Percentiles rank a stretch among this genome's conserved stretches.
Evolutionary conservation across 2,888 invertebrate species (phyloP).

Genomic region (Caenorhabditis drosophilae): DNA sequence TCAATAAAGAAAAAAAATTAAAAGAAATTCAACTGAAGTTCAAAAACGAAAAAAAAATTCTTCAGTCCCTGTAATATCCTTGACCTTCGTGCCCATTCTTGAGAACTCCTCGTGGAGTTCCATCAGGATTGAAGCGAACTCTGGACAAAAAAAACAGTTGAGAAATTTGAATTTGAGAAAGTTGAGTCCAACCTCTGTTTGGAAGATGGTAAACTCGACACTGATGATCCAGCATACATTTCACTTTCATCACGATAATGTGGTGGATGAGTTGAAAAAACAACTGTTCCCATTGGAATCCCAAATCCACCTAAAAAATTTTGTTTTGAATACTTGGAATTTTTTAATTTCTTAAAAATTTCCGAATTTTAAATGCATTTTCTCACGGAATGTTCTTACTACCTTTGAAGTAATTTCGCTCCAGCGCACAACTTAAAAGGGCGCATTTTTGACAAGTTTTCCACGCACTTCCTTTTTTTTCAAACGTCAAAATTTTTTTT

Average conservation of each 20-base stretch:
- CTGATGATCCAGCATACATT: constrained; percentile 56
- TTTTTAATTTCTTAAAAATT: too few species aligned
- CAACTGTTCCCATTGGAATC: constrained; percentile 65
- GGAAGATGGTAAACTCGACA: constrained; percentile 55
- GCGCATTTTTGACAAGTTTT: too few species aligned
- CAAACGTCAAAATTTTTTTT: too few species aligned
- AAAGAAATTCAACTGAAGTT: constrained; percentile 1
- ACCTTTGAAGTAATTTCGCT: too few species aligned
- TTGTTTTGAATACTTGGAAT: too few species aligned
- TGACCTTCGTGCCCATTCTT: constrained; percentile 53
- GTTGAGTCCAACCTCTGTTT: constrained; percentile 38
- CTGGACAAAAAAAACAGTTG: constrained; percentile 36
- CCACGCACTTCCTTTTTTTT: too few species aligned
- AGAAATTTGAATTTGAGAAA: neutral
- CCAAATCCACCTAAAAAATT: constrained; percentile 66
- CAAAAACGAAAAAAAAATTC: neutral
- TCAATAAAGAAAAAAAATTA: neutral
- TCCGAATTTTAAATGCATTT: too few species aligned
- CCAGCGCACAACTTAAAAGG: too few species aligned
- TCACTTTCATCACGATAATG: constrained; percentile 59
- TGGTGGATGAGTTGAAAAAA: constrained; percentile 68
- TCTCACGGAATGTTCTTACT: too few species aligned
- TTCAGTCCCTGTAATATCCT: constrained; percentile 6
- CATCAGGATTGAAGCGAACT: constrained; percentile 68
- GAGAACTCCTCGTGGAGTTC: constrained; percentile 66